Conservation (phyloP, 2,888 invertebrate genomes). For the Cartodere bifasciata region DNA sequence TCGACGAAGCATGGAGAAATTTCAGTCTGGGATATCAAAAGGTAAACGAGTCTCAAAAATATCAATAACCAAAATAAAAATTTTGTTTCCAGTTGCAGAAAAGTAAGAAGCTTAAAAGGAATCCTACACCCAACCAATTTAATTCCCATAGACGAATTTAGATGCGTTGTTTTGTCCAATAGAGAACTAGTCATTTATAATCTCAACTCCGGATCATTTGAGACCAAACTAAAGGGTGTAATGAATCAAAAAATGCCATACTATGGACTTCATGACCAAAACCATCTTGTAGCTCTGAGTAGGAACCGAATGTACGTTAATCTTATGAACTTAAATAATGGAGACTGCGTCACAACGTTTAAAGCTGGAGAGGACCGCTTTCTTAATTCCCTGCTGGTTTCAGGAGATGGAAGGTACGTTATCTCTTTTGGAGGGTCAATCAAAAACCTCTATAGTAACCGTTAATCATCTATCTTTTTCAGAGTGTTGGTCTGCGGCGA, state of each 20-base stretch:
- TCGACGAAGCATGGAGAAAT: constrained; percentile 65
- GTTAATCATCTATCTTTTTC: constrained; percentile 18
- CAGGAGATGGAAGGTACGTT: constrained; percentile 70
- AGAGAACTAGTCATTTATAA: constrained; percentile 71
- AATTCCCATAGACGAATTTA: constrained; percentile 62
- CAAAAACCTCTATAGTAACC: constrained; percentile 2
- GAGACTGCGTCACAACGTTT: constrained; percentile 74
- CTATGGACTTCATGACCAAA: constrained; percentile 70
- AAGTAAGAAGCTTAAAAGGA: constrained; percentile 57
- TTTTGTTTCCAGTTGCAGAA: constrained; percentile 15
- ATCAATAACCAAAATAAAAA: not conserved
- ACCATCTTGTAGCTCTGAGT: constrained; percentile 69
- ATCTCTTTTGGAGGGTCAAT: no score
- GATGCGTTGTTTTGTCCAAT: constrained; percentile 68
- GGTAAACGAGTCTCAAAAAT: constrained; percentile 26
- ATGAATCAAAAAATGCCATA: constrained; percentile 92
- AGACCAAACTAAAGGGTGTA: constrained; percentile 67
- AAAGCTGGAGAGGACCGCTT: constrained; percentile 86
- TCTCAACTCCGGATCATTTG: constrained; percentile 58
- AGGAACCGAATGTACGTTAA: constrained; percentile 84
- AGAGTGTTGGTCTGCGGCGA: constrained; percentile 81
- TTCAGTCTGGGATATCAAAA: constrained; percentile 66
- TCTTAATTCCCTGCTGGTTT: constrained; percentile 74
- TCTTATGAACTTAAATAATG: constrained; percentile 66
- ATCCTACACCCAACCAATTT: constrained; percentile 67